Base-by-base conservation (phyloP, 2,888 invertebrate genomes). In the Cerastis rubricosa region DNA sequence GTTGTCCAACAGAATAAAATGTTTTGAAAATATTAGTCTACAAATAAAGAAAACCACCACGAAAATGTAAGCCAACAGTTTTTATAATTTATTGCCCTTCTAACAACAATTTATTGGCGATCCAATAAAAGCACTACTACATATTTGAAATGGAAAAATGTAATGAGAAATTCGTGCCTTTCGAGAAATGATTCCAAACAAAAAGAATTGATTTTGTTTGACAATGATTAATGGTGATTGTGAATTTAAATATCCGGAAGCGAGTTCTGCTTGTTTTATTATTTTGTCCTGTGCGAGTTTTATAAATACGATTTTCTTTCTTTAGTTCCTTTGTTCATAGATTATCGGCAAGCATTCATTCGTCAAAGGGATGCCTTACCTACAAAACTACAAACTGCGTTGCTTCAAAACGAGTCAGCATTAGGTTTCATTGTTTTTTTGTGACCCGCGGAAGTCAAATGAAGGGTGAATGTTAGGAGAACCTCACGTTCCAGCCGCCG, bases 211-310 rank as follows among this genome's bases (percentile, higher is more conserved):
- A 87, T 88, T 84, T 87, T 85, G 73, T 80, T 71, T 74, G 80
- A 81, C 84, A 73, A 81, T 85, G 87, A 88, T 88, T 87, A 84
- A 88, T 88, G 81, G 81, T 81, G 83, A 85, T 81, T 81, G 79
- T 83, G 83, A 85, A 85, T 87, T 87, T 85, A 74, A 86, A 89
- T 85, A 85, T 88, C 73, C 75, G n/a, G 47, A 25, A 78, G 80
- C 68, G 80, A 78, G 77, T 79, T 57, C 25, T 14, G 7, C 7
- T 57, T 57, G 25, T 57, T 25, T 57, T 57, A 57, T 25, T 14
- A 22, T 51, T 51, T 51, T 51, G 9, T 22, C n/a, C n/a, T 54
- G 51, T 11, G n/a, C 11, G 1, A 51, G 51, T n/a, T n/a, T n/a
- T 2, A n/a, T 11, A 54, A 11, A 54, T 54, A 54, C n/a, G 11